phyloP scores from a whole-genome alignment of 2,113 vertebrate species.

The Pimephales promelas region DNA sequence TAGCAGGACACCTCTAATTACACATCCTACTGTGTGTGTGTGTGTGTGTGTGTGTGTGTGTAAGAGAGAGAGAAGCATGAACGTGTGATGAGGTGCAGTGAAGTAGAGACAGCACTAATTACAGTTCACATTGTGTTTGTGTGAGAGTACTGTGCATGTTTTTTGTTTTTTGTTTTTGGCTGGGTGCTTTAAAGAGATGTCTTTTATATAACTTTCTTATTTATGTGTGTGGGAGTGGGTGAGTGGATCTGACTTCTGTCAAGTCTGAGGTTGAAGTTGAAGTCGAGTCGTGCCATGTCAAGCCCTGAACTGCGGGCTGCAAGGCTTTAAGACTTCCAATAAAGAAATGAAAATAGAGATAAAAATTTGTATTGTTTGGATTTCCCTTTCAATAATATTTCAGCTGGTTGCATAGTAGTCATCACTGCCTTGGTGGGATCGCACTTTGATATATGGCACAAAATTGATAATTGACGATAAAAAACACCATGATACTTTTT shows the following conservation, averaged over 20 bases:
- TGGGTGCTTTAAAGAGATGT: conserved; percentile 26
- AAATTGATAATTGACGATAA: background rate
- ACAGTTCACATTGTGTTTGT: conserved; percentile 40
- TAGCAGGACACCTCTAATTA: conserved; percentile 51
- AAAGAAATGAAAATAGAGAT: background rate
- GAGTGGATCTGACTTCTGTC: background rate
- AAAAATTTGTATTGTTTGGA: background rate
- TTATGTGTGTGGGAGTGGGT: conserved; percentile 1
- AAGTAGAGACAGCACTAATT: conserved; percentile 44
- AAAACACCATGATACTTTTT: too few species aligned
- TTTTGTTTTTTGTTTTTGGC: background rate
- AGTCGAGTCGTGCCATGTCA: background rate
- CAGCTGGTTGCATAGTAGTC: background rate
- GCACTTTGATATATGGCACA: background rate
- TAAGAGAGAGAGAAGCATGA: background rate
- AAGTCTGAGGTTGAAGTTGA: background rate
- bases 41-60: background rate
- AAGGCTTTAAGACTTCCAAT: background rate
- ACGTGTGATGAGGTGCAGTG: conserved; percentile 38
- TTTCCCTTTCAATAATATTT: background rate
- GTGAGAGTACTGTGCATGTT: conserved; percentile 9
- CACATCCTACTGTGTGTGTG: conserved; percentile 18
- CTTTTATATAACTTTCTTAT: conserved; percentile 13
- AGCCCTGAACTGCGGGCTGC: background rate
- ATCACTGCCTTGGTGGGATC: background rate